Conservation (phyloP, 92 coral and sea anemone species). For the Parazoanthus darwini region DNA sequence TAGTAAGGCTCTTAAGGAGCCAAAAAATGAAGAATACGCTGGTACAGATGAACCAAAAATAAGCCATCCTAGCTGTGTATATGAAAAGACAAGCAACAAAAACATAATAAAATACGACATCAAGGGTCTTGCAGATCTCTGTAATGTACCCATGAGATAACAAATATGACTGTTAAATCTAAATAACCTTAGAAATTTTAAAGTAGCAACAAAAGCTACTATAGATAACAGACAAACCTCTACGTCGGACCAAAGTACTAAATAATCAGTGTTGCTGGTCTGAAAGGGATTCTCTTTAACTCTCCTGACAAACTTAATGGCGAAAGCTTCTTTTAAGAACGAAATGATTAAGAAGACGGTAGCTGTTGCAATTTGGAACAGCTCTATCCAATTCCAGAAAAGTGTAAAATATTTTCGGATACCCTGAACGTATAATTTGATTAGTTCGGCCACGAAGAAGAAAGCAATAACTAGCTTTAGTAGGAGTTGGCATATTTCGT, state of each 20-base stretch:
- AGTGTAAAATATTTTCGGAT: constrained; percentile 55
- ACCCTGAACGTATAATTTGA: constrained; percentile 56
- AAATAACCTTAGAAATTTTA: constrained; percentile 66
- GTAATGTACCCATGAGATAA: constrained; percentile 67
- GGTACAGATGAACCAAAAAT: constrained; percentile 65
- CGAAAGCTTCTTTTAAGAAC: constrained; percentile 61
- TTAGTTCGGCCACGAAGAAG: constrained; percentile 59
- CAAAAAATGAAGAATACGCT: constrained; percentile 65
- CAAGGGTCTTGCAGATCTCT: constrained; percentile 57
- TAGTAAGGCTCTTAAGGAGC: constrained; percentile 56
- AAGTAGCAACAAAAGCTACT: constrained; percentile 66
- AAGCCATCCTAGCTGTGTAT: constrained; percentile 72
- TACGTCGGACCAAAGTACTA: constrained; percentile 60
- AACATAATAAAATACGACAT: constrained; percentile 63
- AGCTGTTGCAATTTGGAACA: constrained; percentile 56
- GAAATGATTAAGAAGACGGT: constrained; percentile 58
- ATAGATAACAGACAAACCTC: constrained; percentile 68
- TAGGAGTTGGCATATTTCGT: constrained; percentile 57
- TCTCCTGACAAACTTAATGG: constrained; percentile 64
- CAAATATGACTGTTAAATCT: constrained; percentile 77
- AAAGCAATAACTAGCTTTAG: constrained; percentile 55
- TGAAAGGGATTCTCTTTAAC: constrained; percentile 79
- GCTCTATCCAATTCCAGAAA: constrained; percentile 83
- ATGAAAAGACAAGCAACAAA: constrained; percentile 62
- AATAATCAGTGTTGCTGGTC: constrained; percentile 65